These are phyloP conservation scores for Heliothis peltigera DNA, from an alignment of 2,888 invertebrate species.

Conservation along the genomic window DNA sequence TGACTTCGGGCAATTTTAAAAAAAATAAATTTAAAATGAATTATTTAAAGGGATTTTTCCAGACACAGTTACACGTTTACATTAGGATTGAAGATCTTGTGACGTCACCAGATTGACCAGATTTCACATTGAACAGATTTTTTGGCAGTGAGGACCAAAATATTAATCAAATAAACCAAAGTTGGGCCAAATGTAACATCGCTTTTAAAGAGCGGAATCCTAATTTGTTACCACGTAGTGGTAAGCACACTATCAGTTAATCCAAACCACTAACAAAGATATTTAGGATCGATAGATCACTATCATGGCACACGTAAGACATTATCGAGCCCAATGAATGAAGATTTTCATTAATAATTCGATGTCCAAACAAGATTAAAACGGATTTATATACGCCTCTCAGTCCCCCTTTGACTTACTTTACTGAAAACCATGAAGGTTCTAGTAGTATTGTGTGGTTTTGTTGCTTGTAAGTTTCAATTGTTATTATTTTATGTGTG, in stretches of 20 bases:
- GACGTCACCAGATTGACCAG: too few species aligned
- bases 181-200: too few species aligned
- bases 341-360: not conserved
- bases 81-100: too few species aligned
- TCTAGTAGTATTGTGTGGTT: slow-evolving; percentile 58
- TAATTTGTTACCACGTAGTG: not conserved
- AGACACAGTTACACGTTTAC: too few species aligned
- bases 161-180: too few species aligned
- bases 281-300: not conserved
- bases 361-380: not conserved
- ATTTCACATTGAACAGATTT: too few species aligned
- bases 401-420: not conserved
- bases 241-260: not conserved
- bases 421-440: slow-evolving; percentile 58
- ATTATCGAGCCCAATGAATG: not conserved
- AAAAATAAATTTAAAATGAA: too few species aligned
- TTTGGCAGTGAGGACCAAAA: too few species aligned
- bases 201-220: not conserved
- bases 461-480: slow-evolving; percentile 64
- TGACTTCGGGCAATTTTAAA: too few species aligned
- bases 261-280: not conserved
- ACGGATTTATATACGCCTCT: not conserved
- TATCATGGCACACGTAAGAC: not conserved
- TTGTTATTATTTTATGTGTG: not conserved
- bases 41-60: too few species aligned